Evolutionary conservation across 2,797 vertebrate species (phyloP).

Genomic region (Poeciliopsis presidionis): DNA sequence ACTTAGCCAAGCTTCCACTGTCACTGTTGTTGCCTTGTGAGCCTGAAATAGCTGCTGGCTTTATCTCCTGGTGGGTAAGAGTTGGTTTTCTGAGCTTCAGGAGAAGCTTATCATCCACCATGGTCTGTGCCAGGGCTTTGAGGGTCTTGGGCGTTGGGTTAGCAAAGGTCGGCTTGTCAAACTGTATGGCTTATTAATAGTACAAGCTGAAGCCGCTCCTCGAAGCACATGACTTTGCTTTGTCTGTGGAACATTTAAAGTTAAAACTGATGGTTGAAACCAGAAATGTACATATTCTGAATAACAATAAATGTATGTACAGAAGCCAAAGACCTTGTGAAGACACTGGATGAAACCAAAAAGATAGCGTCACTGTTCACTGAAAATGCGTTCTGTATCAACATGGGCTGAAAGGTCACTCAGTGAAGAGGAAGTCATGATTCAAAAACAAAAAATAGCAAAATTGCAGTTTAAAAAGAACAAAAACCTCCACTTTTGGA

Average conservation of each 20-base stretch:
- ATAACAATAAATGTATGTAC: not conserved
- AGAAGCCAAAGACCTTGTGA: not conserved
- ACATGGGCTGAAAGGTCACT: not conserved
- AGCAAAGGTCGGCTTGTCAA: conserved; percentile 40
- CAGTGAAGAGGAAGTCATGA: not conserved
- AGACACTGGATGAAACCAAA: not conserved
- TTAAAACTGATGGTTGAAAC: conserved; percentile 13
- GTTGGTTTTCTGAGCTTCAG: conserved; percentile 56
- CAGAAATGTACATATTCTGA: not conserved
- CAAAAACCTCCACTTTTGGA: not conserved
- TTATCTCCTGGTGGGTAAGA: conserved; percentile 54
- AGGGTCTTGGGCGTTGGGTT: conserved; percentile 54
- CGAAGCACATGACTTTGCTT: conserved; percentile 35
- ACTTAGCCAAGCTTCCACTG: conserved; percentile 37
- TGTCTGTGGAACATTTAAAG: conserved; percentile 27
- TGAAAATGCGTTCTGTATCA: not conserved
- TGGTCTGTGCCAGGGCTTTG: conserved; percentile 27
- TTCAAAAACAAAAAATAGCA: conserved; percentile 2
- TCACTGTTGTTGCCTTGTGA: conserved; percentile 41
- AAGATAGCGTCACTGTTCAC: not conserved
- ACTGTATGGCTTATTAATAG: conserved; percentile 36
- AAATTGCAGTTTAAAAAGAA: not conserved
- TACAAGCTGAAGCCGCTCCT: conserved; percentile 21
- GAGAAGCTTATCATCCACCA: conserved; percentile 60
- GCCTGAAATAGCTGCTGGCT: conserved; percentile 63